Evolutionary conservation across 2,888 invertebrate species (phyloP).

Genomic region (Phasia obesa): DNA sequence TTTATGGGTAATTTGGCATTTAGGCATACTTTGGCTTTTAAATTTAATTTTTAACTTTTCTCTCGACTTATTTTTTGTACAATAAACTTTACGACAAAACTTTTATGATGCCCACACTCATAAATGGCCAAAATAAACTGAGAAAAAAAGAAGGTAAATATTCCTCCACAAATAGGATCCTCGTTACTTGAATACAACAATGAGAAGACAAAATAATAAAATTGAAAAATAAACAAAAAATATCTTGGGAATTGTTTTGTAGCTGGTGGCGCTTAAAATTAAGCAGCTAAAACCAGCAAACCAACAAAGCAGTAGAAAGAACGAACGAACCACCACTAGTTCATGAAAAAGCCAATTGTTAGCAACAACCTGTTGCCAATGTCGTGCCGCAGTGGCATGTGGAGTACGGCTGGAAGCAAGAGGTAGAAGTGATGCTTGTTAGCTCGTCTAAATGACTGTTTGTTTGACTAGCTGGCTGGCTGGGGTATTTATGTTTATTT

Average conservation of each 20-base stretch:
- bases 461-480: constrained; percentile 35
- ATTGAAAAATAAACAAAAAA: constrained; percentile 8
- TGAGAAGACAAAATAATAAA: constrained; percentile 12
- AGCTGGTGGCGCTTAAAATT: constrained; percentile 77
- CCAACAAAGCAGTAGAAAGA: constrained; percentile 56
- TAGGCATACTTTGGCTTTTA: constrained; percentile 39
- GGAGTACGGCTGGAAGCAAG: constrained; percentile 63
- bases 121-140: constrained; percentile 61
- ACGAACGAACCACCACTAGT: too few relatives aligned
- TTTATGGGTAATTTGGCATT: constrained; percentile 72
- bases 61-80: constrained; percentile 11
- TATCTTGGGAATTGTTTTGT: constrained; percentile 60
- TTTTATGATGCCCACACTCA: constrained; percentile 67
- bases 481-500: constrained; percentile 63
- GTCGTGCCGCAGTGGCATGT: constrained; percentile 71
- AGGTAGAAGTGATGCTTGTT: constrained; percentile 43
- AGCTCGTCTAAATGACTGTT: constrained; percentile 29
- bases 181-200: constrained; percentile 39
- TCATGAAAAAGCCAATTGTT: constrained; percentile 68
- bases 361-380: constrained; percentile 77
- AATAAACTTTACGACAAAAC: constrained; percentile 68
- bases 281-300: constrained; percentile 65
- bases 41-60: constrained; percentile 20
- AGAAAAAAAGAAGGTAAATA: neutral
- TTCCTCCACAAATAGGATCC: constrained; percentile 27